These are phyloP conservation scores for Macrotrachela quadricornifera DNA, from an alignment of 1,140 invertebrate genomes.

Conservation along the genomic window DNA sequence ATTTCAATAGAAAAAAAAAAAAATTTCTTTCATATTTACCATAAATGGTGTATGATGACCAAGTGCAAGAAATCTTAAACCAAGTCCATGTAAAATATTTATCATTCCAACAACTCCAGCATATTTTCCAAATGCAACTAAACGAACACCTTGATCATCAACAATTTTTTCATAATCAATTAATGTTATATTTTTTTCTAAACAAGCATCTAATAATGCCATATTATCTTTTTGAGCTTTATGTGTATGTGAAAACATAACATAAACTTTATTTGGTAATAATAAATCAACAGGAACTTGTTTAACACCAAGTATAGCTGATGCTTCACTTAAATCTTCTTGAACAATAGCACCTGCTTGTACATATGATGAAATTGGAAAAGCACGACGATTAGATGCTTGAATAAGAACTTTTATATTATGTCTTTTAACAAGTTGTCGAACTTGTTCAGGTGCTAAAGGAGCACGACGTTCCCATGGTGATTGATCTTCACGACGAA, in stretches of 20 bases:
- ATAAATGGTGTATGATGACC: conserved; percentile 98
- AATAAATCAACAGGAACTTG: conserved; percentile 80
- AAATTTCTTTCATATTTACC: conserved; percentile 35
- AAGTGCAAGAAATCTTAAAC: conserved; percentile 68
- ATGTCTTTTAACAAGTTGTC: conserved; percentile 49
- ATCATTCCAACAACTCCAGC: conserved; percentile 96
- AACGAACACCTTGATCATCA: conserved; percentile 59
- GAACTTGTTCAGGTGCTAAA: conserved; percentile 70
- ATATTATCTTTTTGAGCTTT: conserved; percentile 97
- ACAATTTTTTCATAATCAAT: conserved; percentile 93
- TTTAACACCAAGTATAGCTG: conserved; percentile 88
- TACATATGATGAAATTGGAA: conserved; percentile 37
- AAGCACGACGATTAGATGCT: conserved; percentile 76
- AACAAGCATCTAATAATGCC: conserved; percentile 76
- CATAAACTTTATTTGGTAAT: conserved; percentile 85
- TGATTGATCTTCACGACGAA: conserved; percentile 66
- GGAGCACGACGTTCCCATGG: conserved; percentile 94
- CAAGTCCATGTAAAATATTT: conserved; percentile 88
- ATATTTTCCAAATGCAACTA: conserved; percentile 96
- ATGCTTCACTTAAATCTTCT: conserved; percentile 86
- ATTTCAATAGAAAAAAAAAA: not conserved
- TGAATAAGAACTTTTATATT: conserved; percentile 89
- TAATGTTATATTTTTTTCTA: conserved; percentile 84
- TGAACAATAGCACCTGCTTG: conserved; percentile 68
- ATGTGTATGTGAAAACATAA: conserved; percentile 95